phyloP scores from a whole-genome alignment of 2,797 vertebrate species.

The Dryobates pubescens region DNA sequence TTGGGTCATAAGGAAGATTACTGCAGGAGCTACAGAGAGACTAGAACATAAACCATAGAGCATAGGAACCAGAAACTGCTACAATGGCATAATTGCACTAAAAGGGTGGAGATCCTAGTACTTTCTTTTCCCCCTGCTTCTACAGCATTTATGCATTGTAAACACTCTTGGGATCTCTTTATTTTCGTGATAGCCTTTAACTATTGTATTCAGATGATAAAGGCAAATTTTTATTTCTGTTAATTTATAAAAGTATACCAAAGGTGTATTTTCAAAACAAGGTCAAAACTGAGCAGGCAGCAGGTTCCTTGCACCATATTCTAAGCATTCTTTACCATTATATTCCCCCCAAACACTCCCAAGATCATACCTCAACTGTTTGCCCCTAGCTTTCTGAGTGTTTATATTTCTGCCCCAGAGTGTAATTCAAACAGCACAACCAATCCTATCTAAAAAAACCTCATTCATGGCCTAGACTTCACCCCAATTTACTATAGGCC shows the following conservation, averaged over 20 bases:
- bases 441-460: background rate
- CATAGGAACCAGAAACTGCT: background rate
- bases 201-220: background rate
- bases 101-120: background rate
- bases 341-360: background rate
- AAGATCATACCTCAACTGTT: background rate
- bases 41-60: background rate
- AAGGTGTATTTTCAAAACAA: background rate
- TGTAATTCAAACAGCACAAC: constrained; percentile 4
- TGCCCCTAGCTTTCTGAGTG: background rate
- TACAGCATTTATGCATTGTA: background rate
- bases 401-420: constrained; percentile 2
- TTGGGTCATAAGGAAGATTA: background rate
- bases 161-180: background rate
- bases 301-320: background rate
- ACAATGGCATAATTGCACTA: background rate
- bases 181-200: background rate
- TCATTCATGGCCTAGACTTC: background rate
- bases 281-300: background rate
- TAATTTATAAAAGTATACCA: background rate
- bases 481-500: background rate
- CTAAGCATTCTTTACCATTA: background rate
- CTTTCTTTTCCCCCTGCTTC: background rate
- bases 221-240: background rate
- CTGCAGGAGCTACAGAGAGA: background rate